phyloP scores from a whole-genome alignment of 1,140 invertebrate species.

The Papilio polyxenes region DNA sequence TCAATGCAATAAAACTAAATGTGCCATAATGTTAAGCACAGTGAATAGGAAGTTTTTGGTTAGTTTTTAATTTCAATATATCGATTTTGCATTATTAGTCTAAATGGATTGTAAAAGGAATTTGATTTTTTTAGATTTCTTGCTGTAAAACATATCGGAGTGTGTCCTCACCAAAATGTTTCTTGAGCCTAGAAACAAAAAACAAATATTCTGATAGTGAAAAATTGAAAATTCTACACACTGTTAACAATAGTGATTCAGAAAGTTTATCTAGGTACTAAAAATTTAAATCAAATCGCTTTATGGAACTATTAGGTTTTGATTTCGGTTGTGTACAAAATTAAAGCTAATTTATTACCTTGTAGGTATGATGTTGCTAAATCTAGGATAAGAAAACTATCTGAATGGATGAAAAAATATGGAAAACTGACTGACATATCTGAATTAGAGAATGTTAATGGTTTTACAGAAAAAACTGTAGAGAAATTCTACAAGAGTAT shows the following conservation, averaged over 20 bases:
- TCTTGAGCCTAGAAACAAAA: conserved; percentile 43
- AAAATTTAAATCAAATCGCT: background rate
- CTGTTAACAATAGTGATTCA: conserved; percentile 60
- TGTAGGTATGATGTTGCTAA: conserved; percentile 70
- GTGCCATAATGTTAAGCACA: conserved; percentile 25
- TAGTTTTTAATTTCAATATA: conserved; percentile 8
- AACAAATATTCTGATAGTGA: conserved; percentile 60
- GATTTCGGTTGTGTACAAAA: background rate
- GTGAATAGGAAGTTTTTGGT: conserved; percentile 32
- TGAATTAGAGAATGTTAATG: conserved; percentile 63
- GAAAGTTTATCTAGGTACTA: conserved; percentile 56
- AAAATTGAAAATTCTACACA: conserved; percentile 65
- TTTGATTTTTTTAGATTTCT: conserved; percentile 36
- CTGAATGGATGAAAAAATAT: conserved; percentile 60
- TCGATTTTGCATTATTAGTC: background rate
- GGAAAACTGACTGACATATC: conserved; percentile 60
- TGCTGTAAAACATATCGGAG: conserved; percentile 2
- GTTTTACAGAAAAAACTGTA: conserved; percentile 61
- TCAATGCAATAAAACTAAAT: conserved; percentile 3
- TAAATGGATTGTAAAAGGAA: background rate
- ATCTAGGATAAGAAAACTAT: conserved; percentile 61
- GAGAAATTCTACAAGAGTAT: conserved; percentile 69
- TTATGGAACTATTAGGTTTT: no score
- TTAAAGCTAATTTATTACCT: conserved; percentile 29
- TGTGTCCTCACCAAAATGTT: conserved; percentile 12